These are phyloP conservation scores for Gallinago media DNA, from an alignment of 2,113 vertebrate genomes.

Conservation along the genomic window DNA sequence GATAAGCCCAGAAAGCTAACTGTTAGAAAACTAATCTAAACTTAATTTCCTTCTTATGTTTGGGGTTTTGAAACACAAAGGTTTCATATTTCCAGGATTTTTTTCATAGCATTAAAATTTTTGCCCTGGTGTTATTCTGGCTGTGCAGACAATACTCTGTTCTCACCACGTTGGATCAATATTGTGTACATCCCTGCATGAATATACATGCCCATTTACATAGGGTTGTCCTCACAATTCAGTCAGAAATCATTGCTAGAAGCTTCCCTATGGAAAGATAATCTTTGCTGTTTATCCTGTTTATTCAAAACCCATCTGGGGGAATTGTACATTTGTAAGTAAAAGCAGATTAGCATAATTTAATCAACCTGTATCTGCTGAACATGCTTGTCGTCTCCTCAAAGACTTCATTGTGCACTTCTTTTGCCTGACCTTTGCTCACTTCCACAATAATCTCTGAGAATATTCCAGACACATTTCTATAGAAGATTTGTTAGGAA, in stretches of 20 bases:
- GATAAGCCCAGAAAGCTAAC: not conserved
- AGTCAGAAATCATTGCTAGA: not conserved
- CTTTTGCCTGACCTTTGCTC: not conserved
- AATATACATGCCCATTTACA: not conserved
- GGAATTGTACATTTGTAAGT: not conserved
- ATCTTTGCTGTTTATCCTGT: not conserved
- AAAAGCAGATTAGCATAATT: not conserved
- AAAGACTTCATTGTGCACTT: not conserved
- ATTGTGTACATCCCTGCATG: not conserved
- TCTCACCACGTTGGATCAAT: fast-evolving
- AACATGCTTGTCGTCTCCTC: not conserved
- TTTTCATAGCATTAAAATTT: not conserved
- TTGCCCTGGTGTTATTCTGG: not conserved
- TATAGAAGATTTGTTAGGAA: not conserved
- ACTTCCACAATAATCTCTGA: not conserved
- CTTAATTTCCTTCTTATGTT: not conserved
- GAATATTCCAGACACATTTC: not conserved
- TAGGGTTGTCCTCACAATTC: not conserved
- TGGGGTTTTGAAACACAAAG: not conserved
- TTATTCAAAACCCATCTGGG: not conserved
- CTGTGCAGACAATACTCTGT: not conserved
- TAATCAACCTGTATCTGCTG: not conserved
- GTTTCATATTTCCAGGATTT: not conserved
- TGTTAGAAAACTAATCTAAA: not conserved
- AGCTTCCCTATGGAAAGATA: not conserved